Base-by-base conservation (phyloP, 2,113 vertebrate genomes). In the Pelobates fuscus region DNA sequence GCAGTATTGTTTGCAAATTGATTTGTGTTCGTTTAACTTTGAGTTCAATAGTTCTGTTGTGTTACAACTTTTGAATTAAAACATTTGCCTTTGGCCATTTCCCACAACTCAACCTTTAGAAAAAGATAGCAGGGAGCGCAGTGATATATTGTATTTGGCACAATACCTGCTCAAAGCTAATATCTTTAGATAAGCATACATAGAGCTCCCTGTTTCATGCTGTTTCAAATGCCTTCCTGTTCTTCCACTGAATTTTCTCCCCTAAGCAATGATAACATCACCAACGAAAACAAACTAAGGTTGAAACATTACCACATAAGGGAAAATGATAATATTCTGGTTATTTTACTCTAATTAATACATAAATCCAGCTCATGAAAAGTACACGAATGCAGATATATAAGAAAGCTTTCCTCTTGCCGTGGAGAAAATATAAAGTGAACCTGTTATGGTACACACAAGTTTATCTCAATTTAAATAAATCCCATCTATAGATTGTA, bases 151-250 rank as follows among this genome's bases (percentile, higher is more conserved):
- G 20, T 41, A 58, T 24, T 26, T 3, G 12, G 30, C 14, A 70
- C 29, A 24, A 70, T 46, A 67, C 17, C 14, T 70, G 29, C 5
- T 68, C 52, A 69, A 21, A 41, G 15, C 20, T 26, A 67, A 67
- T 49, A 67, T 67, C 23, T 18, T 69, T 32, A 24, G 27, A 52
- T 32, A 23, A 69, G 2, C n/a, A 27, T 32, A 58, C 29, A 57
- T 14, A 18, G 1, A 2, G 26, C 43, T 58, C 2, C 8, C 8
- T 7, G 18, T 68, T 58, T 70, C 15, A n/a, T 43, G 17, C 41
- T 21, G 5, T n/a, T 25, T 25, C 21, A 14, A 20, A n/a, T 69
- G 49, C 4, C 10, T 37, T 21, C n/a, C 20, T 62, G 29, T 32
- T 32, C 59, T 62, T 21, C 20, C 3, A 21, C 58, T 14, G 10